Evolutionary conservation across 2,113 vertebrate species (phyloP).

Genomic region (Albula goreensis): DNA sequence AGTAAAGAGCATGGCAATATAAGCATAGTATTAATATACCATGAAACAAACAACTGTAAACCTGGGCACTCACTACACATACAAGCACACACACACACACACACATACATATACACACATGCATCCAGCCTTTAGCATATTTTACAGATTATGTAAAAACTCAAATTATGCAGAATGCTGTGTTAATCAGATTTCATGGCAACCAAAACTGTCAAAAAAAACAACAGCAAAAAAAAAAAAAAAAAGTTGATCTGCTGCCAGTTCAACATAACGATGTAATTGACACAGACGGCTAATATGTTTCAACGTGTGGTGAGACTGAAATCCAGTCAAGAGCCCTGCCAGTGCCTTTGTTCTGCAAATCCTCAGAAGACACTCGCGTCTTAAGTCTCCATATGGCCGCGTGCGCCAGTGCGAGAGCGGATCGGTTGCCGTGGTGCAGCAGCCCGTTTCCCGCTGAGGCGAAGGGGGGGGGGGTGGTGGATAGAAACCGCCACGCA

Average conservation of each 20-base stretch:
- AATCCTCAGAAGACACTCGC: constrained; percentile 1
- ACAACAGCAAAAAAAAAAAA: too few relatives aligned
- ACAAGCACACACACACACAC: constrained; percentile 21
- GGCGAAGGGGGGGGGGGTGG: neutral
- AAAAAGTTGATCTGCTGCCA: constrained; percentile 3
- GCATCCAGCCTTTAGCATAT: constrained; percentile 19
- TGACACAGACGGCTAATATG: constrained; percentile 15
- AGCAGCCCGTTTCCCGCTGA: neutral
- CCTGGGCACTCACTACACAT: neutral
- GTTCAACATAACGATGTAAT: neutral
- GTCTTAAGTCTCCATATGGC: constrained; percentile 21
- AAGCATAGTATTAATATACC: neutral
- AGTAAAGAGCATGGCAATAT: neutral
- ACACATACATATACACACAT: constrained; percentile 23
- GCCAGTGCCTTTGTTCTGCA: constrained; percentile 15
- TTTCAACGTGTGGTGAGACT: constrained; percentile 18
- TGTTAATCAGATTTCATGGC: neutral
- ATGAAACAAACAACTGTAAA: neutral
- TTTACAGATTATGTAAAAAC: neutral
- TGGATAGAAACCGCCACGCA: neutral
- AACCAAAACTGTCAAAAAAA: constrained; percentile 7
- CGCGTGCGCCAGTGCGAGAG: neutral
- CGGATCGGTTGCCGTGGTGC: neutral
- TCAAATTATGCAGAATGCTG: constrained; percentile 14
- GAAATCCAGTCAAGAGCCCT: constrained; percentile 5